Base-by-base conservation (phyloP, 2,113 vertebrate genomes). In the Saguinus midas region DNA sequence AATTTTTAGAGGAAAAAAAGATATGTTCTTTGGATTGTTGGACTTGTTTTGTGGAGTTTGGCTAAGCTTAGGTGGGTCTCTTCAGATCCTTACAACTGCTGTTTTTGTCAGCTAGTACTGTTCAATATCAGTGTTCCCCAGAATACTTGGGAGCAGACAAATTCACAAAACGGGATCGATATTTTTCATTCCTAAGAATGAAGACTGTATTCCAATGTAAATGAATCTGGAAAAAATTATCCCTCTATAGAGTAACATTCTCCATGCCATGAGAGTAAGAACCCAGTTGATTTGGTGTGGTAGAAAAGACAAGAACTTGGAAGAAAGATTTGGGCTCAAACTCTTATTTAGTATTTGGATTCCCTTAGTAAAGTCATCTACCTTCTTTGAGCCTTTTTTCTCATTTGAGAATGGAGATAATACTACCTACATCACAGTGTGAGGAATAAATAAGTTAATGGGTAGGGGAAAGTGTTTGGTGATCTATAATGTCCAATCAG, bases 301-400 rank as follows among this genome's bases (percentile, higher is more conserved):
- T 75, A 10, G 95, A 68, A 88, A 91, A 20, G 40, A 75, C n/a
- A 92, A 43, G 32, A 87, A 87, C 29, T 91, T 95, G 16, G 37
- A 94, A 94, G 43, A 82, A 95, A 89, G 32, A 76, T 64, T 87
- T 89, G 25, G 14, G 18, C 23, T 94, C 21, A 82, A 50, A 81
- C 32, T 70, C 52, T 70, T 70, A 50, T 61, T 3, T 6, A 45
- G 29, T 84, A 27, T 58, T 45, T 91, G 12, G 0, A 14, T 88
- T 27, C 75, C 17, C 40, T 37, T 88, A 27, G 79, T 14, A 80
- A 89, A 92, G 32, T 66, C 66, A 64, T 12, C 25, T 40, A n/a
- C 32, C 7, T 8, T 89, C 55, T 66, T 25, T 91, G 72, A 85
- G 14, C 21, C 50, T 68, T 8, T 76, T 91, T 93, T n/a, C 40